Conservation (phyloP, 2,888 invertebrate species). For the Plagodis dolabraria region DNA sequence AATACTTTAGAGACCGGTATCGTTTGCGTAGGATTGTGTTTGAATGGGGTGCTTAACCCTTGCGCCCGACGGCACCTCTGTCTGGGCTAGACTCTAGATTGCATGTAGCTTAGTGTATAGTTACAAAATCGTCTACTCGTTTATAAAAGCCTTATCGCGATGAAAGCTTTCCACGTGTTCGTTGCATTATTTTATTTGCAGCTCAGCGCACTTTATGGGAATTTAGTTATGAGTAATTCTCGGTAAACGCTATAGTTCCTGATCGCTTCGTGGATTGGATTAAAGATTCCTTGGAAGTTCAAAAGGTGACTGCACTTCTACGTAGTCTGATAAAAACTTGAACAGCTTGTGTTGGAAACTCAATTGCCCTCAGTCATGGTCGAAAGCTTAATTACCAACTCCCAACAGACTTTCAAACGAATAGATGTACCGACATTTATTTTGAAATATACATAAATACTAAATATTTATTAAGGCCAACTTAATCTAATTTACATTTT, state of each 20-base stretch:
- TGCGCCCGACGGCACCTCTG: slow-evolving; percentile 16
- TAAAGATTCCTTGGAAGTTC: slow-evolving; percentile 28
- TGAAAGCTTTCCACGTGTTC: slow-evolving; percentile 26
- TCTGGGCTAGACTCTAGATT: slow-evolving; percentile 25
- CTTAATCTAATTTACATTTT: too few relatives aligned
- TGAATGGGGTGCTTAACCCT: slow-evolving; percentile 25
- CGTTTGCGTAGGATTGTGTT: slow-evolving; percentile 33
- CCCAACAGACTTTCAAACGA: slow-evolving; percentile 51
- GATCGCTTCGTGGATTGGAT: slow-evolving; percentile 23
- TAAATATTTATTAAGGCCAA: too few relatives aligned
- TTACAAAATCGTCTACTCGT: slow-evolving; percentile 32
- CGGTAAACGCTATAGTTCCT: slow-evolving; percentile 11
- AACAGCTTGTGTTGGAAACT: slow-evolving; percentile 59
- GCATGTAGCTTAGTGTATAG: slow-evolving; percentile 27
- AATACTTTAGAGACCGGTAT: slow-evolving; percentile 13
- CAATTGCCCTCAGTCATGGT: slow-evolving; percentile 53
- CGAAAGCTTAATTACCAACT: slow-evolving; percentile 54
- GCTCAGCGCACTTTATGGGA: slow-evolving; percentile 21
- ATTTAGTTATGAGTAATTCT: slow-evolving; percentile 14
- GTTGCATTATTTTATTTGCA: slow-evolving; percentile 22
- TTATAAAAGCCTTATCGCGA: slow-evolving; percentile 31
- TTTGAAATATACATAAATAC: not conserved
- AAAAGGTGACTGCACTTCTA: slow-evolving; percentile 76
- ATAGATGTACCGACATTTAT: slow-evolving; percentile 35
- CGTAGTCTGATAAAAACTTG: slow-evolving; percentile 58